phyloP scores from a whole-genome alignment of 2,888 invertebrate genomes.

The Mythimna impura region DNA sequence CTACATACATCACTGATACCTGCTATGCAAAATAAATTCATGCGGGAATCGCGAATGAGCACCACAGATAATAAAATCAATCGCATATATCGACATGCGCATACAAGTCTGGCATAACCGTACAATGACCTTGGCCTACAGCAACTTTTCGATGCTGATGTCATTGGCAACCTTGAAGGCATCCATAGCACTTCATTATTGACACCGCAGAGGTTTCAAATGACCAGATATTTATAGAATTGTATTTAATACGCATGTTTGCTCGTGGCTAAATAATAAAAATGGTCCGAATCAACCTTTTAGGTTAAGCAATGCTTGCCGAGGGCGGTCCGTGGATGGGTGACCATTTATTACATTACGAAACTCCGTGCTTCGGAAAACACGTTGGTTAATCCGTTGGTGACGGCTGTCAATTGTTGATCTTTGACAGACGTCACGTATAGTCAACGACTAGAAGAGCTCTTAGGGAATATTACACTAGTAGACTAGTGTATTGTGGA shows the following conservation, averaged over 20 bases:
- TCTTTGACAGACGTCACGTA: no score
- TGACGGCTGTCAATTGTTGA: no score
- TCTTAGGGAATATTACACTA: no score
- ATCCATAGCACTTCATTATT: slow-evolving; percentile 62
- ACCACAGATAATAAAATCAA: slow-evolving; percentile 47
- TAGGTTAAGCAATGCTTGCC: background rate
- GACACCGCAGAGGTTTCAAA: slow-evolving; percentile 47
- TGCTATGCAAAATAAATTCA: slow-evolving; percentile 7
- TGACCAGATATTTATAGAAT: slow-evolving; percentile 26
- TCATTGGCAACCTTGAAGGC: slow-evolving; percentile 71
- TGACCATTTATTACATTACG: background rate
- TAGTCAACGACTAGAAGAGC: no score
- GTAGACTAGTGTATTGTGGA: no score
- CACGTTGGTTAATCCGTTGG: no score
- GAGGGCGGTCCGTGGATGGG: background rate
- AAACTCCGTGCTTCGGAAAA: background rate
- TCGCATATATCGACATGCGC: slow-evolving; percentile 48
- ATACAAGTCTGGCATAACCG: slow-evolving; percentile 64
- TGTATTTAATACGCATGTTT: background rate
- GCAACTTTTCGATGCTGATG: slow-evolving; percentile 73
- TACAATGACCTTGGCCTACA: slow-evolving; percentile 78
- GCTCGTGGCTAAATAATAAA: background rate
- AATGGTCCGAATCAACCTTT: background rate
- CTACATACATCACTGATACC: background rate
- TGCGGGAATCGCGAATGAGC: slow-evolving; percentile 5